Conservation (phyloP, 2,113 vertebrate species). For the Psophia crepitans region DNA sequence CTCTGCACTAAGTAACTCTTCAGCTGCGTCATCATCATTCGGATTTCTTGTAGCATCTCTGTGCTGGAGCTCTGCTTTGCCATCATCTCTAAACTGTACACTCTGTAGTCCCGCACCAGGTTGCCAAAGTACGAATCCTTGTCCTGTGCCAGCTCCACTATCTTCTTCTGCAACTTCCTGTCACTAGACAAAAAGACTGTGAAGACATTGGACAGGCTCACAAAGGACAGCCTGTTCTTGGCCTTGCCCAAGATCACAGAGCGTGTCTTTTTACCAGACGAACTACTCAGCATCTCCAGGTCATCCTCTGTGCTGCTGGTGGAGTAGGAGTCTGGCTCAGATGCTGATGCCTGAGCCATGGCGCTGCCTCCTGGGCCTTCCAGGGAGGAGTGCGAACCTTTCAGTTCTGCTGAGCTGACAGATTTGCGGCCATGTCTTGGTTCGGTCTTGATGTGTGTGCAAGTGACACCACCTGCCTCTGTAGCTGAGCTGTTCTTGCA, state of each 20-base stretch:
- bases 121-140: constrained; percentile 91
- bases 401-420: constrained; percentile 24
- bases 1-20: constrained; percentile 98
- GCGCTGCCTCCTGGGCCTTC: constrained; percentile 73
- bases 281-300: constrained; percentile 61
- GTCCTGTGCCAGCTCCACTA: constrained; percentile 90
- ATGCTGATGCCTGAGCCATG: neutral
- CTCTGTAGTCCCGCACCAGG: constrained; percentile 88
- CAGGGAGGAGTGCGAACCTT: constrained; percentile 76
- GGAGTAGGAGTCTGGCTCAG: constrained; percentile 87
- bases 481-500: neutral
- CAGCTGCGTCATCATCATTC: constrained; percentile 96
- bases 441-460: neutral
- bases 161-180: constrained; percentile 88
- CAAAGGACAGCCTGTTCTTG: constrained; percentile 86
- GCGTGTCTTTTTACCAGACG: constrained; percentile 74
- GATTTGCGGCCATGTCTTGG: neutral
- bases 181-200: constrained; percentile 87
- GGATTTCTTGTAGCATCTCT: constrained; percentile 95
- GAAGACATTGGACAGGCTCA: constrained; percentile 80
- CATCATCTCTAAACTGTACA: constrained; percentile 94
- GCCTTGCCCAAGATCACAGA: constrained; percentile 87
- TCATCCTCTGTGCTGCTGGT: constrained; percentile 94
- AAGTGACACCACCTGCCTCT: neutral
- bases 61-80: constrained; percentile 87